These are phyloP conservation scores for Corythaixoides concolor DNA, from an alignment of 2,113 vertebrate species.

Conservation along the genomic window DNA sequence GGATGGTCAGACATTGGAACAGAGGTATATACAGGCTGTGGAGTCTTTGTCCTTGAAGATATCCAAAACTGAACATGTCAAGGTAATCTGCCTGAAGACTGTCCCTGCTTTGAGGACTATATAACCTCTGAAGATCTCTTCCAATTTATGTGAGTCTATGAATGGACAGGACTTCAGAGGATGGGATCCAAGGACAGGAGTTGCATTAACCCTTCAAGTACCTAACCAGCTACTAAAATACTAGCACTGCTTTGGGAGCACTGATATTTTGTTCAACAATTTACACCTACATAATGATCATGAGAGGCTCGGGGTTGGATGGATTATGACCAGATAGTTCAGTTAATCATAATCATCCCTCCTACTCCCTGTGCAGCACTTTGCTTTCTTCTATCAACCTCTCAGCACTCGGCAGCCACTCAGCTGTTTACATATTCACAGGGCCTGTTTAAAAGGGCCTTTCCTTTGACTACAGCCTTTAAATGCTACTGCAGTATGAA, in stretches of 20 bases:
- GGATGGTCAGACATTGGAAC: neutral
- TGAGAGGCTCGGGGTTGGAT: neutral
- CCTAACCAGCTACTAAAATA: neutral
- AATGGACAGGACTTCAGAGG: neutral
- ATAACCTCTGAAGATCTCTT: neutral
- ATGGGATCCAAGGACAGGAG: neutral
- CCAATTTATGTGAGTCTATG: neutral
- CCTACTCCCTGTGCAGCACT: neutral
- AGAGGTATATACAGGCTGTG: neutral
- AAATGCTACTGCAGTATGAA: neutral
- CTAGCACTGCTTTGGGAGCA: neutral
- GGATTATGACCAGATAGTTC: neutral
- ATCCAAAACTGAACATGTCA: neutral
- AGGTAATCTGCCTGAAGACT: neutral
- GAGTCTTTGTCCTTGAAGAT: neutral
- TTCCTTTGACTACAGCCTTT: neutral
- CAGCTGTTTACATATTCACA: neutral
- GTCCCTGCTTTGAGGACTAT: neutral
- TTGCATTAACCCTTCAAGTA: neutral
- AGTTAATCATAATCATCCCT: neutral
- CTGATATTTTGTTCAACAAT: neutral
- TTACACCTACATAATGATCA: neutral
- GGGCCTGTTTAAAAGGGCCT: neutral
- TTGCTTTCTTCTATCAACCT: neutral
- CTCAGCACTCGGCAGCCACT: neutral